Evolutionary conservation across 2,113 vertebrate genomes (phyloP), one percentile per base, ranked within the genome.

Genomic region (Madoqua kirkii): DNA sequence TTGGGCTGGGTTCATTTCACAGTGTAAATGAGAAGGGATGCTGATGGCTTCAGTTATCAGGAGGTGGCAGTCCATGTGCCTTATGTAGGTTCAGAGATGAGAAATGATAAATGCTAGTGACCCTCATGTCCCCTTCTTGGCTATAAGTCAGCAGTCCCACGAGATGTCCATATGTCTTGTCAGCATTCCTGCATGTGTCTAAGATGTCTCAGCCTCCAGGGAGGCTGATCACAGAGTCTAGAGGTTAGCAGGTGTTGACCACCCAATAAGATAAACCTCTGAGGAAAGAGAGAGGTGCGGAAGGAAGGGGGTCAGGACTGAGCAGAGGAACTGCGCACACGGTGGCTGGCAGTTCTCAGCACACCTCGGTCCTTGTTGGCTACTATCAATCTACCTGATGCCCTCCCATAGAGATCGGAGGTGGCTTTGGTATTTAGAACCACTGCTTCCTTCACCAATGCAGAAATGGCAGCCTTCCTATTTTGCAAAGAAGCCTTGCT

Each of bases 381-480:
- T 21, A 6, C 31, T n/a, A 0, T 67, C 71, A 17, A 2, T 11
- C 45, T 40, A 21, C 60, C 2, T 4, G 52, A 2, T 36, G 16
- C 62, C 40, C 36, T 19, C n/a, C 16, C 52, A 36, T 2, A 0
- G 83, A 85, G 50, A 23, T 62, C 0, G 1, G 33, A 19, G 7
- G n/a, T 87, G 54, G 12, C 54, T 64, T 76, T 43, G 33, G 13
- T 85, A 16, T 27, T 29, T 83, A 36, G 85, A 76, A 45, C 25
- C 29, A 13, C 2, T n/a, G n/a, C 19, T 36, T 90, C 36, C 27
- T 19, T 48, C n/a, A 33, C 23, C 60, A 40, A 0, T 21, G 11
- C 4, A 54, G 15, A 33, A 19, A 10, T 7, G 36, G 17, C 6
- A 57, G 57, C 9, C 52, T 67, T 45, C 74, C 27, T 50, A 6